Evolutionary conservation across 1,140 invertebrate genomes (phyloP).

Genomic region (Diachasmimorpha longicaudata): DNA sequence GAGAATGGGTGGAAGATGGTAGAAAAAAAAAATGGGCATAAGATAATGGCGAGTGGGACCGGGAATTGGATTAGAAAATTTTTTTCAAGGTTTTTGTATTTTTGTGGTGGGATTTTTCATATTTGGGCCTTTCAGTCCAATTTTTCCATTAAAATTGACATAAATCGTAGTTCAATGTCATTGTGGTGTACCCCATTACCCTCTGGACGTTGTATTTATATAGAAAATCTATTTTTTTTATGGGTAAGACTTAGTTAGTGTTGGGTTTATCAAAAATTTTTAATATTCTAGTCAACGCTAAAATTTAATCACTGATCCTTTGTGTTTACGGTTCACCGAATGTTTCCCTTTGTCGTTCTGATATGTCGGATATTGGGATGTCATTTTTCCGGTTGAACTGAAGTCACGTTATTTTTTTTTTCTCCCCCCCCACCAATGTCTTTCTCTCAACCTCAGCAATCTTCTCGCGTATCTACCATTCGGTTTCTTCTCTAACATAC

Average conservation of each 20-base stretch:
- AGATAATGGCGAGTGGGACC: not conserved
- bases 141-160: too few species aligned
- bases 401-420: not conserved
- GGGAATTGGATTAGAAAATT: not conserved
- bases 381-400: constrained; percentile 4
- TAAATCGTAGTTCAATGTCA: too few species aligned
- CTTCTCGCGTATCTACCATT: constrained; percentile 29
- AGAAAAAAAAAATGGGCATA: not conserved
- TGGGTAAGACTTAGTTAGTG: too few species aligned
- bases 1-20: not conserved
- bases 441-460: not conserved
- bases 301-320: not conserved
- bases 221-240: too few species aligned
- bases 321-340: not conserved
- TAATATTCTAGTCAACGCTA: too few species aligned
- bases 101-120: too few species aligned
- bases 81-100: too few species aligned
- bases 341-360: not conserved
- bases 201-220: too few species aligned
- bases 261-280: too few species aligned
- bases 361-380: constrained; percentile 3
- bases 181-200: too few species aligned
- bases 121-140: too few species aligned
- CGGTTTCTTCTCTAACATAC: not conserved
- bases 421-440: not conserved